Evolutionary conservation across 2,888 invertebrate genomes (phyloP), one percentile per base, ranked within the genome.

Genomic region (Macrophya annulata): DNA sequence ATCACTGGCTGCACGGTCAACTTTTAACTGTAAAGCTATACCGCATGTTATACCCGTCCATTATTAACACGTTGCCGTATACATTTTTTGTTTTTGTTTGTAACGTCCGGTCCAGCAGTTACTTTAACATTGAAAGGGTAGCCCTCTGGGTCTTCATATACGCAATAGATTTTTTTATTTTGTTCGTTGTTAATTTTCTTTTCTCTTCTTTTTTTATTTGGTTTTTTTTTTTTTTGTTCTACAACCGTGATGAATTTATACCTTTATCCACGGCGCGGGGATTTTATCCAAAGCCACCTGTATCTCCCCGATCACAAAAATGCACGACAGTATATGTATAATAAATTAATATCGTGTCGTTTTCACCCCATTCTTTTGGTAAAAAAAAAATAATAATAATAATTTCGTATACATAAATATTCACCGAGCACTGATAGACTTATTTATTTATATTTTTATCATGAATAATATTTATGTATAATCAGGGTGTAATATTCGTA

Each of bases 51-150:
- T 68, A 83, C 83, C 68, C 25, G n/a, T 31, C 83, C 68, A 48
- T 48, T 25, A 83, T 83, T 83, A 83, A 83, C 83, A 83, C 48
- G 48, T 68, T 25, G 17, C 83, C 25, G 31, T 31, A 68, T 68
- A 15, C 10, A 45, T 68, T 48, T 68, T 83, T 62, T 59, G 59
- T 62, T 81, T n/a, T 21, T 62, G 40, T 81, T 21, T 40, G n/a
- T n/a, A 21, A 59, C 43, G 81, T 81, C 81, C 62, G 40, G 81
- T 51, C 77, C 77, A 77, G 55, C 77, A 55, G 31, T 55, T 77
- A 77, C 77, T 81, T 62, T 40, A 62, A 81, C 59, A 81, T 59
- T 43, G 81, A 43, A 40, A 81, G 62, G 81, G 81, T 62, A 81
- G 12, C 62, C 81, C 81, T 62, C 40, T 40, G 81, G n/a, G 43